Percentiles rank a stretch among this genome's conserved stretches.
phyloP scores from a whole-genome alignment of 2,888 invertebrate genomes.

The Lithophane ornitopus region DNA sequence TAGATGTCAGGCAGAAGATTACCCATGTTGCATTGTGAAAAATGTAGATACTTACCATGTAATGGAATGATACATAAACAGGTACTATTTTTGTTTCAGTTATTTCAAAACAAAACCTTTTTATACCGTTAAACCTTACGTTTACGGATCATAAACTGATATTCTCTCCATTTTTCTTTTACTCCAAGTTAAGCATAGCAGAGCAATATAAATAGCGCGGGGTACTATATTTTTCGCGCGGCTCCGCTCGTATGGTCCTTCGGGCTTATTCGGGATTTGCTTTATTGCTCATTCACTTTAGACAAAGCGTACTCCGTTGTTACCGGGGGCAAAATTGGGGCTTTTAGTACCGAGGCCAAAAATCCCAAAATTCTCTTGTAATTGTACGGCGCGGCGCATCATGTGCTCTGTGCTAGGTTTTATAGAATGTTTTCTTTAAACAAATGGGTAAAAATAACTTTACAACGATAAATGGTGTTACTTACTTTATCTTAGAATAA shows the following conservation, averaged over 20 bases:
- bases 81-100: background rate
- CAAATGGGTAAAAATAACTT: background rate
- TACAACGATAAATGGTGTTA: background rate
- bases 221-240: constrained; percentile 65
- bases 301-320: constrained; percentile 61
- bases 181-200: constrained; percentile 57
- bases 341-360: constrained; percentile 48
- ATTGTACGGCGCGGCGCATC: constrained; percentile 27
- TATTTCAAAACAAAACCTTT: constrained; percentile 34
- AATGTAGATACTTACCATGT: background rate
- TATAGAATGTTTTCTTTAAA: background rate
- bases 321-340: constrained; percentile 54
- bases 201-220: constrained; percentile 59
- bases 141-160: constrained; percentile 58
- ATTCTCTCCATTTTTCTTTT: constrained; percentile 60
- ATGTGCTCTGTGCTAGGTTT: background rate
- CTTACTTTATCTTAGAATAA: background rate
- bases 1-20: background rate
- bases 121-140: constrained; percentile 47
- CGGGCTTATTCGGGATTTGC: constrained; percentile 65
- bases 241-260: constrained; percentile 55
- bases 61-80: background rate
- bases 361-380: constrained; percentile 47
- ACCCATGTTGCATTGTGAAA: background rate
- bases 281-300: constrained; percentile 70